Percentiles rank a stretch among this genome's conserved stretches.
Conservation (phyloP, 1,140 invertebrate species). For the Drosophila arizonae region DNA sequence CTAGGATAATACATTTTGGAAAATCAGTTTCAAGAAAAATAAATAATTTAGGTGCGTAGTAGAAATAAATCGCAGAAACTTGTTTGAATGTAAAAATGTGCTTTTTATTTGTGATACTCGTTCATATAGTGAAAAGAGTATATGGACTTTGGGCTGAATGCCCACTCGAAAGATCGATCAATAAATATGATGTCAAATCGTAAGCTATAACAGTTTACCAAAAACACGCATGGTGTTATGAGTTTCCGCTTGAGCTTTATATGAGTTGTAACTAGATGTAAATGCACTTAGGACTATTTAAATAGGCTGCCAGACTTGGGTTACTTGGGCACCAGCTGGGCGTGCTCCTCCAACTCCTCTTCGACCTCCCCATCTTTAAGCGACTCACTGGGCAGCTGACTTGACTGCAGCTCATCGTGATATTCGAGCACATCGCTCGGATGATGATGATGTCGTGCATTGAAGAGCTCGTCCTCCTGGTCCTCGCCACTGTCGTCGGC, state of each 20-base stretch:
- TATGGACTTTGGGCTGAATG: too few relatives aligned
- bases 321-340: background rate
- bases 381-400: conserved; percentile 8
- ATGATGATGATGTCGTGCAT: conserved; percentile 12
- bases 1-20: conserved; percentile 35
- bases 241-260: too few relatives aligned
- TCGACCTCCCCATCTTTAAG: background rate
- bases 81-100: background rate
- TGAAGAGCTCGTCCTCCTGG: conserved; percentile 52
- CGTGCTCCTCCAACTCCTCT: background rate
- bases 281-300: conserved; percentile 7
- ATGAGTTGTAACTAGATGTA: background rate
- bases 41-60: conserved; percentile 42
- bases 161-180: too few relatives aligned
- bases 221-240: too few relatives aligned
- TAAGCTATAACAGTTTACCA: too few relatives aligned
- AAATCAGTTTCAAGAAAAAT: conserved; percentile 12
- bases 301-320: background rate
- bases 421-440: conserved; percentile 36
- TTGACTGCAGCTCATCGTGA: conserved; percentile 41
- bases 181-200: too few relatives aligned
- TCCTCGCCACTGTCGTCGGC: conserved; percentile 58
- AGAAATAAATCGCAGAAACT: conserved; percentile 29
- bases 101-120: background rate
- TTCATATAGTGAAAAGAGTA: too few relatives aligned